phyloP scores from a whole-genome alignment of 2,797 vertebrate species.

The Buceros bicornis region DNA sequence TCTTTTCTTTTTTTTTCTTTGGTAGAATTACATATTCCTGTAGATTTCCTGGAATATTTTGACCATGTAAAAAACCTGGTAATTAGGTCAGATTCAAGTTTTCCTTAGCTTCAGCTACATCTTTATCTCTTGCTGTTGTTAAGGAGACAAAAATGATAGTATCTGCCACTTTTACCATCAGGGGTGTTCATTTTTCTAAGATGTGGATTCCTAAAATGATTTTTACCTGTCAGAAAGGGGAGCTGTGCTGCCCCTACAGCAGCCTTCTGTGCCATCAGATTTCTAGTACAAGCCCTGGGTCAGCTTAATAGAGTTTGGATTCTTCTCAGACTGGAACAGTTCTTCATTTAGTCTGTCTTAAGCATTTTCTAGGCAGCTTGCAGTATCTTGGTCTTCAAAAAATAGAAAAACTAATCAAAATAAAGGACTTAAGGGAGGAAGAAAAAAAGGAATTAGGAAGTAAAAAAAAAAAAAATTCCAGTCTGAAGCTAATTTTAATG shows the following conservation, averaged over 20 bases:
- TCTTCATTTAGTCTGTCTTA: not conserved
- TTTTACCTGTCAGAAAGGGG: not conserved
- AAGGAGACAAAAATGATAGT: not conserved
- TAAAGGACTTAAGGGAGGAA: not conserved
- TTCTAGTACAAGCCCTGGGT: not conserved
- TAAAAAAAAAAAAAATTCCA: not conserved
- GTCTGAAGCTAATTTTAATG: slow-evolving; percentile 7
- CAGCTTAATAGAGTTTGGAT: not conserved
- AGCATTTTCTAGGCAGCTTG: not conserved
- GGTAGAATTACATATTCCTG: not conserved
- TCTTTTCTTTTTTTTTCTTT: not conserved
- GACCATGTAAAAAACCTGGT: not conserved
- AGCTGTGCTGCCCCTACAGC: not conserved
- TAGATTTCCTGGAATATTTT: not conserved
- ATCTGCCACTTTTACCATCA: not conserved
- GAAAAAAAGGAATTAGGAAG: not conserved
- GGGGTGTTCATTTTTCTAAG: not conserved
- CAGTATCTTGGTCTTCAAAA: not conserved
- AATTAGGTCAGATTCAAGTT: not conserved
- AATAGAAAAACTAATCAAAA: not conserved
- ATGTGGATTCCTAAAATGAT: not conserved
- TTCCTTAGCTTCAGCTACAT: not conserved
- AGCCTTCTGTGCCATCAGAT: not conserved
- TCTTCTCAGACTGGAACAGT: not conserved
- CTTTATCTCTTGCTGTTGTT: not conserved